Conservation (phyloP, 2,888 invertebrate genomes). For the Eupithecia pulchellata region DNA sequence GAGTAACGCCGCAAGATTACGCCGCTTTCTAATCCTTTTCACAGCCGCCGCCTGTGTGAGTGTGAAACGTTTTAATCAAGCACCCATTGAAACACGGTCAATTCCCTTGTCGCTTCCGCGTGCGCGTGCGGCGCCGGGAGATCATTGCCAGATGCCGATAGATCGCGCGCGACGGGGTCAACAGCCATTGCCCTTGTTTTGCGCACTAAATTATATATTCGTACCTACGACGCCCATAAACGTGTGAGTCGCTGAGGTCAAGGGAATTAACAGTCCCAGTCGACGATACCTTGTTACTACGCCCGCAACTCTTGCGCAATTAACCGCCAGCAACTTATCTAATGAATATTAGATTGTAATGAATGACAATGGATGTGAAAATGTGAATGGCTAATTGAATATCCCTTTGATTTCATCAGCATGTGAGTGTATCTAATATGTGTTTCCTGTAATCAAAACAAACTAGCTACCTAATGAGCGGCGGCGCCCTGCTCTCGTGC, state of each 20-base stretch:
- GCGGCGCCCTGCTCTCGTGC: constrained; percentile 31
- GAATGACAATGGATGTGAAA: constrained; percentile 37
- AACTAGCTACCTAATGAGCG: constrained; percentile 34
- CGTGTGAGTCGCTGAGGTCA: constrained; percentile 62
- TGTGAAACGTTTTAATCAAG: constrained; percentile 66
- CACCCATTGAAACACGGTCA: constrained; percentile 80
- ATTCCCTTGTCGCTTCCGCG: constrained; percentile 76
- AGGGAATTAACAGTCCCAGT: constrained; percentile 59
- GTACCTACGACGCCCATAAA: constrained; percentile 58
- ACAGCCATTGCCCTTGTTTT: constrained; percentile 84
- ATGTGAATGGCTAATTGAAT: constrained; percentile 26
- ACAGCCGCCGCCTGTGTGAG: constrained; percentile 59
- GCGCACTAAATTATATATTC: constrained; percentile 75
- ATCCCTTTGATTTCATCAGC: constrained; percentile 29
- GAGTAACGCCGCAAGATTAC: constrained; percentile 53
- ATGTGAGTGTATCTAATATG: constrained; percentile 24
- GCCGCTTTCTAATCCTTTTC: constrained; percentile 71
- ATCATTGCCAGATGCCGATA: constrained; percentile 84
- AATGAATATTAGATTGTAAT: constrained; percentile 33
- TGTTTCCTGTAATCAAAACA: constrained; percentile 38
- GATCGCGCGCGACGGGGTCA: constrained; percentile 82
- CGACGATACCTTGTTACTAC: constrained; percentile 34
- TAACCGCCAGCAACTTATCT: constrained; percentile 24
- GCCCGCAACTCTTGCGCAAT: constrained; percentile 25
- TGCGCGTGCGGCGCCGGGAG: constrained; percentile 71